Conservation (phyloP, 2,797 vertebrate species). For the Smutsia gigantea region DNA sequence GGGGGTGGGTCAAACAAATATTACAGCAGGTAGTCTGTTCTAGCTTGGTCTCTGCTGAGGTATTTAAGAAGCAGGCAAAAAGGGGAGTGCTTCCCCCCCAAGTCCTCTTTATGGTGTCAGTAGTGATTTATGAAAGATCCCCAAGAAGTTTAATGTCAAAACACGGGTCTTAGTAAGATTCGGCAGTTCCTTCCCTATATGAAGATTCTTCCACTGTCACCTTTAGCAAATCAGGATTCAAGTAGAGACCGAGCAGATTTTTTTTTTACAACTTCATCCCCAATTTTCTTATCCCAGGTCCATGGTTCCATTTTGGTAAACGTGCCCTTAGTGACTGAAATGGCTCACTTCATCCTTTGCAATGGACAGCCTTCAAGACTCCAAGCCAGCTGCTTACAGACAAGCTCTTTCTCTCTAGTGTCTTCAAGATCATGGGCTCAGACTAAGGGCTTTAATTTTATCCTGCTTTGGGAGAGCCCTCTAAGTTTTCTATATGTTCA, state of each 20-base stretch:
- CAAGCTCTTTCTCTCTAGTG: neutral
- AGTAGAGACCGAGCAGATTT: neutral
- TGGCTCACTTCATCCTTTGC: neutral
- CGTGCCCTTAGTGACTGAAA: neutral
- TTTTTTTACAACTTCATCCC: neutral
- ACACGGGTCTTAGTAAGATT: neutral
- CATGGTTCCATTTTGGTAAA: neutral
- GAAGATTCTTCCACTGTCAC: neutral
- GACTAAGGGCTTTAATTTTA: neutral
- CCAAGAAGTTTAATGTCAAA: neutral
- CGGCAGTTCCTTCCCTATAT: neutral
- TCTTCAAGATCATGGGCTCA: conserved; percentile 2
- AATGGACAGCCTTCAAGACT: neutral
- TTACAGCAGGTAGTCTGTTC: neutral
- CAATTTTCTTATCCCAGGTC: neutral
- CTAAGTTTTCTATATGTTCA: neutral
- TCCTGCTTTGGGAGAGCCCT: neutral
- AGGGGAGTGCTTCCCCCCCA: neutral
- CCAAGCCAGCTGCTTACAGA: neutral
- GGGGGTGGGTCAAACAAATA: neutral
- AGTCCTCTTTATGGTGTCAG: neutral
- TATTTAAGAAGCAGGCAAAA: neutral
- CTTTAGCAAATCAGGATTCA: conserved; percentile 20
- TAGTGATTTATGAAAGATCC: conserved; percentile 24
- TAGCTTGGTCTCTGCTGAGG: neutral